phyloP scores from a whole-genome alignment of 92 coral and sea anemone genomes.

The Epizoanthus illoricatus region DNA sequence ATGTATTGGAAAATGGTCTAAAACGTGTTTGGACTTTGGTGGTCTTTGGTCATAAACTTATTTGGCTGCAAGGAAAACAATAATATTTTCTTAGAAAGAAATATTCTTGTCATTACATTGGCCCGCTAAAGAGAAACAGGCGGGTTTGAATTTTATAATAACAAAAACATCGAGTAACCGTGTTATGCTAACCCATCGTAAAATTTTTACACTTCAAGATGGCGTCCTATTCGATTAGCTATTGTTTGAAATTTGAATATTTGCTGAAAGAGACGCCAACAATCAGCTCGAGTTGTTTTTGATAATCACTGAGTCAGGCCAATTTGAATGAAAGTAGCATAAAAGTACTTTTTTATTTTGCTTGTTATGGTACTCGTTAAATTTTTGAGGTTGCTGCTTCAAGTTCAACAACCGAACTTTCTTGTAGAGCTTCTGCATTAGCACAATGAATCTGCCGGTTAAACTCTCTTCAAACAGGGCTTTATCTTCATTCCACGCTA shows the following conservation, averaged over 20 bases:
- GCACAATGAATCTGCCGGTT: not conserved
- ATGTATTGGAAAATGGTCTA: not conserved
- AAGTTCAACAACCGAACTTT: not conserved
- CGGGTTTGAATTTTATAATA: not conserved
- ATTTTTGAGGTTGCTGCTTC: not conserved
- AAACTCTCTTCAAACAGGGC: not conserved
- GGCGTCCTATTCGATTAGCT: constrained; percentile 30
- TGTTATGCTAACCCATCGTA: not conserved
- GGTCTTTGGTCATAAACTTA: no score
- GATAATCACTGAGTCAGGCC: not conserved
- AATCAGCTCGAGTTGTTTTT: not conserved
- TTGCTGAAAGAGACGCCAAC: constrained; percentile 28
- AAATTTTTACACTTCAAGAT: constrained; percentile 11
- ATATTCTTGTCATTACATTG: not conserved
- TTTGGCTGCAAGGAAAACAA: no score
- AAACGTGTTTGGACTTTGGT: not conserved
- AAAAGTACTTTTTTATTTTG: not conserved
- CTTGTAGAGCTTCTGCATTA: not conserved
- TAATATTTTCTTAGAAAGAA: no score
- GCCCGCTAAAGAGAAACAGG: not conserved
- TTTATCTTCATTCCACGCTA: constrained; percentile 17
- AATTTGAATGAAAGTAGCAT: not conserved
- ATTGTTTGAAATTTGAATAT: constrained; percentile 41
- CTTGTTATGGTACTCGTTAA: not conserved
- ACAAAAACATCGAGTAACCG: not conserved